phyloP scores from a whole-genome alignment of 1,140 invertebrate genomes.

The Meloidogyne hapla region DNA sequence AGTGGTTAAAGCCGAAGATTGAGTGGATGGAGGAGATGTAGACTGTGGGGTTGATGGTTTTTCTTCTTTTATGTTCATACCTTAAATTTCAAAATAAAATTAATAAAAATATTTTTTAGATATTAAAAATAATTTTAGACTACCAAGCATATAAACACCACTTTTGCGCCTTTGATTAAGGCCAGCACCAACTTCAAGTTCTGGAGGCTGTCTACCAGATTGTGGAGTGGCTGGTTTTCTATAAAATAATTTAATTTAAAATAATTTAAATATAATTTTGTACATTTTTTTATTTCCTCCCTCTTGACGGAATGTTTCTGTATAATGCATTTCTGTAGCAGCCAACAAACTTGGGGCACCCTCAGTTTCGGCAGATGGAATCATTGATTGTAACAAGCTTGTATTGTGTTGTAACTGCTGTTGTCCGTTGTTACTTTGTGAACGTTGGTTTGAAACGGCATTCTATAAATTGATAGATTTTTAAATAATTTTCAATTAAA shows the following conservation, averaged over 20 bases:
- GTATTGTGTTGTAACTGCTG: slow-evolving; percentile 12
- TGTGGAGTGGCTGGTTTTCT: not conserved
- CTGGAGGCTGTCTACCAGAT: slow-evolving; percentile 6
- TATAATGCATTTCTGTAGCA: slow-evolving; percentile 55
- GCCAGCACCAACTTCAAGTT: slow-evolving; percentile 20
- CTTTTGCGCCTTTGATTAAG: slow-evolving; percentile 40
- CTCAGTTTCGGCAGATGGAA: slow-evolving; percentile 14
- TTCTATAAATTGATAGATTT: not conserved
- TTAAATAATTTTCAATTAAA: not conserved
- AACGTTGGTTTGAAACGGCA: slow-evolving; percentile 37
- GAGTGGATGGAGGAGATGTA: not conserved
- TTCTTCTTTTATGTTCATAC: slow-evolving; percentile 32
- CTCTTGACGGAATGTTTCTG: slow-evolving; percentile 35
- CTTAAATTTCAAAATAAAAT: slow-evolving; percentile 20
- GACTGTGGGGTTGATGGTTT: slow-evolving; percentile 17
- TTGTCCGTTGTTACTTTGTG: not conserved
- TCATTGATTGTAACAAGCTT: not conserved
- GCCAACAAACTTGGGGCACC: slow-evolving; percentile 42
- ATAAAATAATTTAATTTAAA: not conserved
- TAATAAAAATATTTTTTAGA: no score
- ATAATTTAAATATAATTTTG: not conserved
- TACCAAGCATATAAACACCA: slow-evolving; percentile 46
- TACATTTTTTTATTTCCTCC: slow-evolving; percentile 13
- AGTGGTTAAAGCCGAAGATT: not conserved
- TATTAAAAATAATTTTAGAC: slow-evolving; percentile 7